Base-by-base conservation (phyloP, 1,140 invertebrate genomes). In the Whitmania pigra region DNA sequence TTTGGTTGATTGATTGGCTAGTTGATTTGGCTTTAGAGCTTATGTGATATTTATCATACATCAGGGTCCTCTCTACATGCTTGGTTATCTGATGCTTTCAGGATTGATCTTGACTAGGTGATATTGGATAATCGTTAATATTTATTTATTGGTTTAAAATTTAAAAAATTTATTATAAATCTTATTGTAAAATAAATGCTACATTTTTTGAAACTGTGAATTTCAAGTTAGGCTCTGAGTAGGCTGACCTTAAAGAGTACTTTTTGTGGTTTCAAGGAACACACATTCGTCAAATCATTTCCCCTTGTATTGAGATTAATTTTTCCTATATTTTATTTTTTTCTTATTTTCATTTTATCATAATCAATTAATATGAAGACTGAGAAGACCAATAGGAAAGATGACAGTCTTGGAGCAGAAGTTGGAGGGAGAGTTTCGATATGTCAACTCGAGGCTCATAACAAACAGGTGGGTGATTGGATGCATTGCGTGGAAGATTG, bases 341-440 rank as follows among this genome's bases (percentile, higher is more conserved):
- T 63, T 63, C 4, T 15, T 27, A 63, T 15, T 20, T 82, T 92
- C 71, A 80, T 93, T 53, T 72, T 75, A 31, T 49, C 43, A 49
- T 49, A 11, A 75, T 73, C 17, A 75, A 72, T 11, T 31, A 27
- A 20, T 73, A 60, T 71, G 43, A 71, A 83, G 83, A 74, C 75
- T 97, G 57, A 85, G 94, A 74, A 87, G 88, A 78, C 93, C 94
- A 0, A 90, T 93, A 74, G 92, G 89, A 76, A 83, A 87, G 60
- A 86, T 98, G 83, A 98, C 94, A 0, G 90, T 94, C 0, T 87
- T 87, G 76, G 95, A 99, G 80, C 95, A 98, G 83, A 91, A 92
- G 81, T 82, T 97, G 15, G 96, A 99, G 84, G 96, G 95, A 74
- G 94, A 99, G 86, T 96, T 94, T 82, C 87, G 96, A 79, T 96